Percentiles rank a stretch among this genome's conserved stretches.
These are phyloP conservation scores for Montipora capitata DNA, from an alignment of 92 coral and sea anemone species.

Conservation along the genomic window DNA sequence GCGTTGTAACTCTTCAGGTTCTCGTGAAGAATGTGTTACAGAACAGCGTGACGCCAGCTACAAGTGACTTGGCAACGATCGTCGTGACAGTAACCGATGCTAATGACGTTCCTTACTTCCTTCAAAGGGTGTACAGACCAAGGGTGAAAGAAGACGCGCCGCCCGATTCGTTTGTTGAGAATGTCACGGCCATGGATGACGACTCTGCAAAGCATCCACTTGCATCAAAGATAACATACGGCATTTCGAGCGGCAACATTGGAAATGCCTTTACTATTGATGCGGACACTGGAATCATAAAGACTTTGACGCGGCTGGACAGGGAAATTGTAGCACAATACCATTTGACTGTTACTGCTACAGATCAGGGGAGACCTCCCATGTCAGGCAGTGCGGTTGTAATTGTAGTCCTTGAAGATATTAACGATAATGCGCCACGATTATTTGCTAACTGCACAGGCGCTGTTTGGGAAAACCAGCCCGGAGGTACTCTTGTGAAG, in stretches of 20 bases:
- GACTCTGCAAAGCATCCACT: slow-evolving; percentile 64
- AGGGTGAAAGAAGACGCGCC: slow-evolving; percentile 73
- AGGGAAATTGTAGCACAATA: slow-evolving; percentile 82
- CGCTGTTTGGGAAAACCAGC: slow-evolving; percentile 81
- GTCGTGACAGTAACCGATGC: slow-evolving; percentile 90
- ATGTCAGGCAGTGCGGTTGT: slow-evolving; percentile 88
- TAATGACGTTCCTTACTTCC: slow-evolving; percentile 94
- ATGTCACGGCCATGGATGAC: slow-evolving; percentile 97
- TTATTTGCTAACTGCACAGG: slow-evolving; percentile 81
- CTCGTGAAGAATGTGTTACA: slow-evolving; percentile 91
- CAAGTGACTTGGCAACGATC: slow-evolving; percentile 86
- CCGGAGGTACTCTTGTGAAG: slow-evolving; percentile 74
- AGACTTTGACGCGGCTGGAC: slow-evolving; percentile 82
- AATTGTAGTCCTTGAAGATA: slow-evolving; percentile 80
- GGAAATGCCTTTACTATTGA: slow-evolving; percentile 77
- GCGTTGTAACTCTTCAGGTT: slow-evolving; percentile 81
- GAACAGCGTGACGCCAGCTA: slow-evolving; percentile 82
- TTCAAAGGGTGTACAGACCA: slow-evolving; percentile 74
- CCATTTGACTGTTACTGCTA: slow-evolving; percentile 87
- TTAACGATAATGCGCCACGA: slow-evolving; percentile 94
- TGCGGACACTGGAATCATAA: slow-evolving; percentile 72
- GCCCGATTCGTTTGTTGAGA: slow-evolving; percentile 77
- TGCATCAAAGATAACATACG: slow-evolving; percentile 66
- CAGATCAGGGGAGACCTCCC: slow-evolving; percentile 88
- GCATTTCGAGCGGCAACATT: slow-evolving; percentile 80